Conservation (phyloP, 2,888 invertebrate species). For the Diarsia brunnea region DNA sequence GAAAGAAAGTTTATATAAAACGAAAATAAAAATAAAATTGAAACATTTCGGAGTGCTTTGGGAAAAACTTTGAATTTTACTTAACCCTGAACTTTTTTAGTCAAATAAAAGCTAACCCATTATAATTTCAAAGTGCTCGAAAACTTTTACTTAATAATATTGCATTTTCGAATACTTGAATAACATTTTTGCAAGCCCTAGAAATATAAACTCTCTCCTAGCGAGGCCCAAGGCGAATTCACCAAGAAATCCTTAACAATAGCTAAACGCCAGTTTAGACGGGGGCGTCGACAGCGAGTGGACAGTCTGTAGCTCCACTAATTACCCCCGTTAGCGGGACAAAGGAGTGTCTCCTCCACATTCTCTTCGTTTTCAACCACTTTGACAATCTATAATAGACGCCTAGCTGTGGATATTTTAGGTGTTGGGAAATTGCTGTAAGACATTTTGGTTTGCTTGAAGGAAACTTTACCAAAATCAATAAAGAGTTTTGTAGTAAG, state of each 20-base stretch:
- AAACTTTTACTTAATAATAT: not conserved
- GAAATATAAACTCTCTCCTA: not conserved
- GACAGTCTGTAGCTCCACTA: conserved; percentile 56
- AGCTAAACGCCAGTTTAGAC: conserved; percentile 42
- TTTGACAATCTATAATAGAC: conserved; percentile 45
- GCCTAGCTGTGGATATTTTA: not conserved
- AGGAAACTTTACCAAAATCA: not conserved
- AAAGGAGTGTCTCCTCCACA: conserved; percentile 59
- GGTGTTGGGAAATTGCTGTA: not conserved
- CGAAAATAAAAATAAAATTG: not conserved
- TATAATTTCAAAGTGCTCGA: not conserved
- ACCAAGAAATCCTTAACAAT: conserved; percentile 31
- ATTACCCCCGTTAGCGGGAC: conserved; percentile 62
- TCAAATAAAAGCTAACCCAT: not conserved
- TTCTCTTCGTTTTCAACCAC: conserved; percentile 48
- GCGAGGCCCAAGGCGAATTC: not conserved
- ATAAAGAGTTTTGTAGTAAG: not conserved
- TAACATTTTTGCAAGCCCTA: not conserved
- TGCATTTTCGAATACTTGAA: not conserved
- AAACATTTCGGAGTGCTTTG: not conserved
- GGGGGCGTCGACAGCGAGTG: conserved; percentile 36
- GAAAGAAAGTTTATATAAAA: not conserved
- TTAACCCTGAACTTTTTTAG: not conserved
- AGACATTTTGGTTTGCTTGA: conserved; percentile 21
- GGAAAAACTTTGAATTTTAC: not conserved